phyloP scores from a whole-genome alignment of 1,140 invertebrate species.

The Macrotrachela quadricornifera region DNA sequence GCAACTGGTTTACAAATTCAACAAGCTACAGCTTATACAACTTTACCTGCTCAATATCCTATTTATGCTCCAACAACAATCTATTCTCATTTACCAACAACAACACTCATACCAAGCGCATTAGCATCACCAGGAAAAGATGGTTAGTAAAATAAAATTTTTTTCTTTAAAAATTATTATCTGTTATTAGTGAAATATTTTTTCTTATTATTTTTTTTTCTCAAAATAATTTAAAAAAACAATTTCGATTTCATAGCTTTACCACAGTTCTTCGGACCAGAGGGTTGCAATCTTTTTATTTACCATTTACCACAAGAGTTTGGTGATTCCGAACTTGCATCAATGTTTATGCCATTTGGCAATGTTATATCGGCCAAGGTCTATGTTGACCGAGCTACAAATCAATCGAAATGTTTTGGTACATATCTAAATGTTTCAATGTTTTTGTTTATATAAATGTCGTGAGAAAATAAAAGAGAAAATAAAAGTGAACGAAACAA shows the following conservation, averaged over 20 bases:
- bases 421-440: constrained; percentile 31
- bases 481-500: no score
- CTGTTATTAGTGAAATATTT: no score
- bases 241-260: no score
- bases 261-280: constrained; percentile 44
- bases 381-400: constrained; percentile 95
- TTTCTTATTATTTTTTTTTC: no score
- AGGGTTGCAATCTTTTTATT: constrained; percentile 99
- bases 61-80: neutral
- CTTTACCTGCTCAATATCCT: neutral
- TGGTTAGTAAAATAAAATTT: no score
- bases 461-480: no score
- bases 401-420: constrained; percentile 99
- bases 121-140: no score
- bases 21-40: neutral
- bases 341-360: constrained; percentile 97
- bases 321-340: constrained; percentile 88
- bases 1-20: neutral
- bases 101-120: neutral
- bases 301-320: constrained; percentile 99
- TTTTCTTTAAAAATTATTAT: no score
- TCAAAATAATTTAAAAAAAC: no score
- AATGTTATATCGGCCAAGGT: constrained; percentile 99
- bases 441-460: no score
- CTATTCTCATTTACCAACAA: neutral